Evolutionary conservation across 2,888 invertebrate genomes (phyloP).

Genomic region (Scrobipalpa atriplicella): DNA sequence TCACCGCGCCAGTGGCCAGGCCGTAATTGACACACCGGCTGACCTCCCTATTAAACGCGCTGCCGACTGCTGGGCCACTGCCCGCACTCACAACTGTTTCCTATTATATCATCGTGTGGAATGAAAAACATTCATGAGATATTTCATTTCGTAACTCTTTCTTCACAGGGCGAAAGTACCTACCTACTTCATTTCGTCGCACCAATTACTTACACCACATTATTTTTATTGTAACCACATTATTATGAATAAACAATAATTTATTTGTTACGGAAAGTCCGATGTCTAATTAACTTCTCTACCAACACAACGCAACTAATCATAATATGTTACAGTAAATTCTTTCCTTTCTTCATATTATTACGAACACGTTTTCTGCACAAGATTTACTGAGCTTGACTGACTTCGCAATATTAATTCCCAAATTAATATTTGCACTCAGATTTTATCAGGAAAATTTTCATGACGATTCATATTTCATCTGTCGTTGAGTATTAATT

Average conservation of each 20-base stretch:
- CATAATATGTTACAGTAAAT: neutral
- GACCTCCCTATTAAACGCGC: conserved; percentile 75
- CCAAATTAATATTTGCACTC: conserved; percentile 26
- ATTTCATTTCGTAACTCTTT: too few species aligned
- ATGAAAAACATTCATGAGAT: neutral
- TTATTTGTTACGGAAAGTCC: too few species aligned
- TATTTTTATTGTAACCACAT: too few species aligned
- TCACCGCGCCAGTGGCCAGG: conserved; percentile 77
- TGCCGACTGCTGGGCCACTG: conserved; percentile 36
- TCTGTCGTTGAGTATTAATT: conserved; percentile 3
- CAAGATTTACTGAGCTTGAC: neutral
- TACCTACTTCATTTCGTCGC: too few species aligned
- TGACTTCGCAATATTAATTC: conserved; percentile 14
- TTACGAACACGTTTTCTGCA: neutral
- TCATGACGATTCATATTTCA: neutral
- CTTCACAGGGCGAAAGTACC: too few species aligned
- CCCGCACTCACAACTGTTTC: neutral
- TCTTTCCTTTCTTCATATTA: neutral
- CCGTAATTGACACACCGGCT: conserved; percentile 80
- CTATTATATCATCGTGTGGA: neutral
- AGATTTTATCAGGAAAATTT: conserved; percentile 5
- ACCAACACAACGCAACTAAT: neutral
- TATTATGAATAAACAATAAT: too few species aligned
- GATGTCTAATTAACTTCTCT: neutral
- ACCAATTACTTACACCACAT: too few species aligned